Base-by-base conservation (phyloP, 2,888 invertebrate species). In the Philereme transversata region DNA sequence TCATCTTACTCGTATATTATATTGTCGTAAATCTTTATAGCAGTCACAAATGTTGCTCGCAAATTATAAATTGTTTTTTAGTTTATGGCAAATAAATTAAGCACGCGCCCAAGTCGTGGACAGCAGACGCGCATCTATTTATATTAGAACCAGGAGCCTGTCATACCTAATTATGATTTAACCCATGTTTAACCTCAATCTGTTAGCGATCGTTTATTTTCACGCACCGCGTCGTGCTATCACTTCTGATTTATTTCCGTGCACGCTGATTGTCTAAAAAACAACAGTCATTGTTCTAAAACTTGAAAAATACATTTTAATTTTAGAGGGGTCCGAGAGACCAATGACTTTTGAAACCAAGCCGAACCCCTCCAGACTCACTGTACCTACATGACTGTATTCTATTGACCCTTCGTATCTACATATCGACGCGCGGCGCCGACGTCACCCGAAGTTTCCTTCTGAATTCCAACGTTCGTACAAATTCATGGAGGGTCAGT, bases 131-230 rank as follows among this genome's bases (percentile, higher is more conserved):
- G 71, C 72, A 73, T 76, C 71, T 76, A 74, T 81, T 77, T 73
- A 79, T 76, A 79, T 78, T 79, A 78, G 40, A 40, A 76, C 74
- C 56, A 72, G 76, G 74, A 74, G 75, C 69, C 69, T 83, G 88
- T 84, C 84, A 82, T 76, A 72, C 82, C 80, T 84, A 87, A 88
- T 87, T 84, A 86, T 77, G 72, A 82, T 79, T 81, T 84, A 87
- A 87, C 88, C 84, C 78, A 77, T 80, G 73, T 88, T 89, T 88
- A 85, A 88, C 88, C 87, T 76, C 89, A 90, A 89, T 89, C 86
- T 79, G 71, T 76, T 74, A 75, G 74, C 76, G 65, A 79, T 77
- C 73, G 77, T 71, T 82, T 76, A 84, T 84, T 83, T 83, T 81
- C 75, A 75, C 78, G 77, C 78, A 74, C 72, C 60, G 60, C 62